Evolutionary conservation across 2,888 invertebrate genomes (phyloP), one percentile per base, ranked within the genome.

Genomic region (Netelia inedita): DNA sequence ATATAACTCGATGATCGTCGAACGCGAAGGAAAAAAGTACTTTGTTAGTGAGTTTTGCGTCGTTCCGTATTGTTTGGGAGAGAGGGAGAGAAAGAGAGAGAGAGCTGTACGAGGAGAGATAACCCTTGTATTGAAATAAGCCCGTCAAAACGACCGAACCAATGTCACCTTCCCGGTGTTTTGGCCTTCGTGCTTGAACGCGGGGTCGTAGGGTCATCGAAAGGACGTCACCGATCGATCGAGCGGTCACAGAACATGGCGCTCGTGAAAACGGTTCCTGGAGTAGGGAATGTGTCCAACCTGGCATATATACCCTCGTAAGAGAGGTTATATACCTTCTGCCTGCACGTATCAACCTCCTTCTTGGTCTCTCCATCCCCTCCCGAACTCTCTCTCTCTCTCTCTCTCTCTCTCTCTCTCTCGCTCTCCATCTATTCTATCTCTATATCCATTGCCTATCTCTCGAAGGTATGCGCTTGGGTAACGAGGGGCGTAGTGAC

Each of bases 401-500:
- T 57, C 57, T 68, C 43, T 66, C 14, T 41, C 8, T n/a, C 65
- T 53, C 41, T 21, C 9, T 10, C 65, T 55, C 41, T 66, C 43
- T 16, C 73, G 50, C 41, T 35, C 28, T 55, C 5, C 55, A 63
- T 73, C 66, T 66, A 28, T 8, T 11, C 14, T 9, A 57, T 72
- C 66, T 23, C 41, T 43, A 68, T 68, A 59, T 66, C 14, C 23
- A 50, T 46, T 5, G 14, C 19, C 35, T 65, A 16, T 66, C 71
- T 71, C 59, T 75, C 65, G 57, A 66, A 75, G 65, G 53, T 74
- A 79, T 69, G 68, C 78, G 69, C 83, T 43, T 69, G 79, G 74
- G 71, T 71, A 87, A 79, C 87, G 83, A 57, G 85, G 79, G 85
- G 75, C 84, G 81, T 82, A 73, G 79, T 79, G 82, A 85, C 79